Base-by-base conservation (phyloP, 2,888 invertebrate species). In the Pimpla rufipes region DNA sequence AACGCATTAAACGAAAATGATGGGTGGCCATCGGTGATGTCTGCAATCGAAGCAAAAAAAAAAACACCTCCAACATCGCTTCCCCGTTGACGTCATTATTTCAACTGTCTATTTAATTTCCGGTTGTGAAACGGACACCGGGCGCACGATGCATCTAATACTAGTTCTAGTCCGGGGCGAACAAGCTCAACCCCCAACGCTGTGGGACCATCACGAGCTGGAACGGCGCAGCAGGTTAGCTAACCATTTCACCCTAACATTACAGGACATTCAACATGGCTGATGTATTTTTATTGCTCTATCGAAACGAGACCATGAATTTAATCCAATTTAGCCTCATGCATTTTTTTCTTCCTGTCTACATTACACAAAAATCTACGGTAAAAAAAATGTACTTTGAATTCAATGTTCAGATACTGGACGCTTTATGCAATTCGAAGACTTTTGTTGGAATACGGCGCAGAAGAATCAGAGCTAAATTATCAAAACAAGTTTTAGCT, bases 81-180 rank as follows among this genome's bases (percentile, higher is more conserved):
- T 16, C 8, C 7, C 64, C 52, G 55, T 80, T 81, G 74, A 71
- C 23, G 78, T 88, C 86, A 85, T 88, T 89, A 88, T 89, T 88
- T 84, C 86, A 86, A 85, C 88, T 82, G 85, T 85, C 55, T 80
- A 85, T 88, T 90, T 89, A 90, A 91, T 91, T 91, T 91, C 90
- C 90, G 90, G 88, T 88, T 90, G 86, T 81, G 80, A 86, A 88
- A 89, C 83, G 83, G 84, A 86, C 85, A 80, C 57, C 29, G 0
- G n/a, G 35, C 16, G 40, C 66, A 71, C 64, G 21, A 66, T 62
- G 40, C 47, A n/a, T 8, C 35, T 47, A 75, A 78, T 64, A 18
- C 37, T 29, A 29, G 45, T 50, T 66, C 37, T 29, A 70, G 62
- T 29, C 18, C 21, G 35, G 7, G 18, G 11, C 18, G 21, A 18